Percentiles rank a stretch among this genome's conserved stretches.
phyloP scores from a whole-genome alignment of 2,888 invertebrate species.

The Trileptium ribeirensis region DNA sequence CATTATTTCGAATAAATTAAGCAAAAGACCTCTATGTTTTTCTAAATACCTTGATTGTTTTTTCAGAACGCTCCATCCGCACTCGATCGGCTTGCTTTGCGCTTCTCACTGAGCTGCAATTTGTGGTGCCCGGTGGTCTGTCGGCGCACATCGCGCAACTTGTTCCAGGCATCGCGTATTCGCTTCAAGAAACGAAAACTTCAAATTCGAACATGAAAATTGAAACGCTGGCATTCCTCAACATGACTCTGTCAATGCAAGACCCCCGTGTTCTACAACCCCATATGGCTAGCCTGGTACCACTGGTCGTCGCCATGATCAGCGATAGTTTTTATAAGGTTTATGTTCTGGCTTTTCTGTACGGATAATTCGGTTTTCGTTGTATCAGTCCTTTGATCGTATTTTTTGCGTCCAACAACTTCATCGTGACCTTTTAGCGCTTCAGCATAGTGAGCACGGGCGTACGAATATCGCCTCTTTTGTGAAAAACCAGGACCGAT shows the following conservation, averaged over 20 bases:
- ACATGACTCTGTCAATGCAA: conserved; percentile 72
- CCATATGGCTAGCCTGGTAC: conserved; percentile 50
- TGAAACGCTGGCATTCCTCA: conserved; percentile 84
- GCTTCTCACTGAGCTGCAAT: conserved; percentile 77
- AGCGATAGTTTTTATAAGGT: conserved; percentile 96
- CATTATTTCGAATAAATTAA: neutral
- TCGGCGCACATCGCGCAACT: conserved; percentile 73
- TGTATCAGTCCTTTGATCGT: no score
- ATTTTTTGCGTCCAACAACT: no score
- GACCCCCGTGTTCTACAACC: conserved; percentile 67
- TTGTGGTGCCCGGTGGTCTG: conserved; percentile 79
- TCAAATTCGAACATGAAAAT: conserved; percentile 58
- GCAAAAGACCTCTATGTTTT: neutral
- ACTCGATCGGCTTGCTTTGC: conserved; percentile 84
- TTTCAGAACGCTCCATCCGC: conserved; percentile 69
- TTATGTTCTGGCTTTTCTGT: no score
- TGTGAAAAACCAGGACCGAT: no score
- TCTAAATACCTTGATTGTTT: neutral
- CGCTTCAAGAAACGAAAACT: conserved; percentile 37
- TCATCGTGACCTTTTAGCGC: no score
- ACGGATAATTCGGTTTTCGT: no score
- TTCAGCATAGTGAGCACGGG: no score
- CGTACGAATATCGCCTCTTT: no score
- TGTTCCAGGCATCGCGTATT: conserved; percentile 76
- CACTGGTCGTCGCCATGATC: conserved; percentile 76